These are phyloP conservation scores for Cataglyphis albicans DNA, from an alignment of 2,888 invertebrate genomes.

Conservation along the genomic window DNA sequence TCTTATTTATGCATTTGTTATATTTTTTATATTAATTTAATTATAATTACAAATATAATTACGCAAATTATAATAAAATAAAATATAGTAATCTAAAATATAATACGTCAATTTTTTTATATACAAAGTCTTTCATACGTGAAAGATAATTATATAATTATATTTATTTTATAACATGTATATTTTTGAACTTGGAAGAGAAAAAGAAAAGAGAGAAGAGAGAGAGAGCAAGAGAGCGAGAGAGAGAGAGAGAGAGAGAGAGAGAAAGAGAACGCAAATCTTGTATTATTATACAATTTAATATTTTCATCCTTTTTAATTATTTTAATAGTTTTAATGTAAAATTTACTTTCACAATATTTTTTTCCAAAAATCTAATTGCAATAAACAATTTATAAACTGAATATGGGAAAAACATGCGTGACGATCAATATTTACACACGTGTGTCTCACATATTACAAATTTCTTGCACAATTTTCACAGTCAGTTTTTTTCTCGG, in stretches of 20 bases:
- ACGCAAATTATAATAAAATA: no score
- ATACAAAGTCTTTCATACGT: background rate
- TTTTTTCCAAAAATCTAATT: background rate
- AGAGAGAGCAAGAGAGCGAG: background rate
- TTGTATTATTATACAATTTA: background rate
- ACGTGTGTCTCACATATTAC: background rate
- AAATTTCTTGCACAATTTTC: background rate
- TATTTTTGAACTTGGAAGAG: background rate
- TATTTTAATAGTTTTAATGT: background rate
- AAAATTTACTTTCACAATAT: background rate
- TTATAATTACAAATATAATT: background rate
- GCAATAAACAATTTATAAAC: background rate
- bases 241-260: background rate
- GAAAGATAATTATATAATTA: constrained; percentile 11
- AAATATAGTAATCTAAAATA: no score
- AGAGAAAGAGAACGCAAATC: background rate
- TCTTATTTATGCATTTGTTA: background rate
- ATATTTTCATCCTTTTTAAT: background rate
- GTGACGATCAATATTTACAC: background rate
- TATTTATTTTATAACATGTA: background rate
- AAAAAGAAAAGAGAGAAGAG: no score
- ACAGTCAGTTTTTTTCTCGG: background rate
- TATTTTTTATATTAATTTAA: background rate
- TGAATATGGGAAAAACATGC: background rate
- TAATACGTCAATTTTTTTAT: background rate